Evolutionary conservation across 2,888 invertebrate genomes (phyloP).

Genomic region (Dryobotodes eremita): DNA sequence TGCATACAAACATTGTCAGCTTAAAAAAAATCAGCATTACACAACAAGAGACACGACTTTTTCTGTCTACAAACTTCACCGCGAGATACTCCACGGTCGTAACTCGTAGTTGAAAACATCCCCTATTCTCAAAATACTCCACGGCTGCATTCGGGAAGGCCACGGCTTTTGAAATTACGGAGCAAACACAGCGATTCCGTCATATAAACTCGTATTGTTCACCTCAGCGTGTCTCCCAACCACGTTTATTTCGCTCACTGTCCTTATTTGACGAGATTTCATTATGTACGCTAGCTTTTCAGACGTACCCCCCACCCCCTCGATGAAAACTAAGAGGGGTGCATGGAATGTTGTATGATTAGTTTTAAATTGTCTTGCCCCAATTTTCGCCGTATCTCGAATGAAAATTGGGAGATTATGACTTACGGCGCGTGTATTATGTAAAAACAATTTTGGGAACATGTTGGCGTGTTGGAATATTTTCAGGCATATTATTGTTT

Average conservation of each 20-base stretch:
- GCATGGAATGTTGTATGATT: slow-evolving; percentile 66
- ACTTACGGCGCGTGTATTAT: slow-evolving; percentile 47
- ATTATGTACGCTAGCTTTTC: slow-evolving; percentile 80
- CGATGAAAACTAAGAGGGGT: slow-evolving; percentile 60
- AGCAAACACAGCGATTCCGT: slow-evolving; percentile 75
- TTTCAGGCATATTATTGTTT: slow-evolving; percentile 7
- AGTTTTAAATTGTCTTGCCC: slow-evolving; percentile 73
- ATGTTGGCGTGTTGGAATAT: slow-evolving; percentile 31
- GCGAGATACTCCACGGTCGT: slow-evolving; percentile 34
- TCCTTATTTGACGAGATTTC: slow-evolving; percentile 80
- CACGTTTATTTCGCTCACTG: slow-evolving; percentile 74
- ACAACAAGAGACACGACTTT: slow-evolving; percentile 50
- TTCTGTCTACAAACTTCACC: slow-evolving; percentile 59
- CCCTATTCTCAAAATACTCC: slow-evolving; percentile 52
- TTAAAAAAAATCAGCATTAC: slow-evolving; percentile 46
- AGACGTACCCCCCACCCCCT: slow-evolving; percentile 43
- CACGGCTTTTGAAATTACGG: slow-evolving; percentile 75
- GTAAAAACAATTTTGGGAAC: slow-evolving; percentile 53
- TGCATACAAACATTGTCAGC: slow-evolving; percentile 38
- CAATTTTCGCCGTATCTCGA: slow-evolving; percentile 63
- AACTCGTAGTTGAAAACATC: slow-evolving; percentile 49
- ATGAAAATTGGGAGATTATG: slow-evolving; percentile 63
- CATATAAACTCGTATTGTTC: slow-evolving; percentile 69
- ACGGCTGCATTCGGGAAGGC: slow-evolving; percentile 34
- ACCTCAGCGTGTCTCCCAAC: slow-evolving; percentile 59